Conservation (phyloP, 2,797 vertebrate genomes). For the Dendrocincla fuliginosa region DNA sequence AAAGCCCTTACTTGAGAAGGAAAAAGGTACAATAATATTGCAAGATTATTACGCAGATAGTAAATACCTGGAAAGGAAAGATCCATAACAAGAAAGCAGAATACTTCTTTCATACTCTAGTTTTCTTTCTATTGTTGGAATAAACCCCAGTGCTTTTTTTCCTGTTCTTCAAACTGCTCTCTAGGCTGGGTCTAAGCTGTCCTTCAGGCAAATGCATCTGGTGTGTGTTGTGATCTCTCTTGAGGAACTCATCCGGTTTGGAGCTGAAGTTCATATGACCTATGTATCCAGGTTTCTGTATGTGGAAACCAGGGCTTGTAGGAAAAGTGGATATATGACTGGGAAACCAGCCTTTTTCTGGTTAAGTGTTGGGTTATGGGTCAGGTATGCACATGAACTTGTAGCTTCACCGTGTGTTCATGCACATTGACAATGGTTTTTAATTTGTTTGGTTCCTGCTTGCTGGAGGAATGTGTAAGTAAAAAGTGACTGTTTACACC, state of each 20-base stretch:
- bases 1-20: background rate
- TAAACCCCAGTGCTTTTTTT: accelerated
- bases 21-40: background rate
- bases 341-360: background rate
- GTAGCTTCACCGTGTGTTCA: background rate
- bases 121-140: background rate
- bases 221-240: accelerated
- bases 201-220: background rate
- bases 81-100: background rate
- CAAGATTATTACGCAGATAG: background rate
- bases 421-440: background rate
- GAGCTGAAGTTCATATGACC: background rate
- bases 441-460: background rate
- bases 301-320: background rate
- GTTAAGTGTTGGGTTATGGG: background rate
- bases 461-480: background rate
- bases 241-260: background rate
- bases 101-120: background rate
- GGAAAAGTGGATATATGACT: background rate
- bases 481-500: background rate
- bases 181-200: background rate
- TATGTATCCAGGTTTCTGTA: background rate
- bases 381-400: background rate
- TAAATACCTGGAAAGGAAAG: background rate
- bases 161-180: background rate